A percentile compares a stretch with the other conserved stretches of the same genome.
Conservation (phyloP, 2,797 vertebrate species). For the Lacerta bilineata region DNA sequence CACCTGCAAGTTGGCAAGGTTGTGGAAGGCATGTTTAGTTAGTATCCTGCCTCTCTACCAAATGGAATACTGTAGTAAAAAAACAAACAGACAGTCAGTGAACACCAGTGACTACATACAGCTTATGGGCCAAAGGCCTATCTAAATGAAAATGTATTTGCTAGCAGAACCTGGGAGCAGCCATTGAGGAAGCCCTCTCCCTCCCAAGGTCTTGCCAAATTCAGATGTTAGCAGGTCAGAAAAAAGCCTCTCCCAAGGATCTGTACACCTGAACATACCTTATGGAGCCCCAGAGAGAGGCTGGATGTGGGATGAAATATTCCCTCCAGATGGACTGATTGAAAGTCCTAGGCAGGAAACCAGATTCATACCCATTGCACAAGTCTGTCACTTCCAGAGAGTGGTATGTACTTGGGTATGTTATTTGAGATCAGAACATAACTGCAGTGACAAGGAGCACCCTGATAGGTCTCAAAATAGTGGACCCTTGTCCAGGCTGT, state of each 20-base stretch:
- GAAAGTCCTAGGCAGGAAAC: neutral
- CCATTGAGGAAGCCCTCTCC: no score
- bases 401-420: no score
- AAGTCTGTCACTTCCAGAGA: neutral
- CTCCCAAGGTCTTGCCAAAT: no score
- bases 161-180: no score
- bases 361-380: neutral
- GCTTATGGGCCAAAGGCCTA: no score
- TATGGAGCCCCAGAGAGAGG: neutral
- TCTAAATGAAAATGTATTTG: no score
- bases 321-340: neutral
- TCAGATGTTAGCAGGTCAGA: no score
- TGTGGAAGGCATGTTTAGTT: neutral
- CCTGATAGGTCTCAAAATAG: neutral
- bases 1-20: neutral
- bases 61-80: neutral
- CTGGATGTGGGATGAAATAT: neutral
- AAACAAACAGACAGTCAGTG: no score
- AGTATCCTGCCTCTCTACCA: neutral
- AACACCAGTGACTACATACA: no score
- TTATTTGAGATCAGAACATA: neutral
- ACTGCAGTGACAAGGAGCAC: neutral
- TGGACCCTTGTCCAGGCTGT: neutral
- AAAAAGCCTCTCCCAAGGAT: no score
- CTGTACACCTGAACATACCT: no score